Evolutionary conservation across 2,888 invertebrate species (phyloP).

Genomic region (Teinopalpus imperialis): DNA sequence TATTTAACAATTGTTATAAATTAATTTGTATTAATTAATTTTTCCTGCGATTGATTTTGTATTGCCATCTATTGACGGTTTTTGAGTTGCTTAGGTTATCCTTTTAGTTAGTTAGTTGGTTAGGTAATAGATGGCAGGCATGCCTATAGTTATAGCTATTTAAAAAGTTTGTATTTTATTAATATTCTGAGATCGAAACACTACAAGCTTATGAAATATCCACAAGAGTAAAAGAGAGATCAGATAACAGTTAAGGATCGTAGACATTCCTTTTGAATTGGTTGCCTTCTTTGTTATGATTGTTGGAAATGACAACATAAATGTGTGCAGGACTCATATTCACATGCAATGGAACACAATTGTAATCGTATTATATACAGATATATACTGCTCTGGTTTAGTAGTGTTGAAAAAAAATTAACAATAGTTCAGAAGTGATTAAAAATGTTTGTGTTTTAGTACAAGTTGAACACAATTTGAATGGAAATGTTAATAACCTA

Average conservation of each 20-base stretch:
- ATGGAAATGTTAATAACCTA: constrained; percentile 29
- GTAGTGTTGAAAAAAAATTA: constrained; percentile 23
- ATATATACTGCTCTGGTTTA: constrained; percentile 1
- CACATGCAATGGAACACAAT: constrained; percentile 9
- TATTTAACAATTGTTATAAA: no score
- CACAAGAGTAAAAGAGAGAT: constrained; percentile 51
- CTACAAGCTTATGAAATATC: constrained; percentile 5
- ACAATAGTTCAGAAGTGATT: background rate
- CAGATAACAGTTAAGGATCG: constrained; percentile 30
- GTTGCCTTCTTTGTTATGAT: constrained; percentile 32
- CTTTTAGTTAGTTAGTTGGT: no score
- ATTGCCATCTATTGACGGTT: constrained; percentile 45
- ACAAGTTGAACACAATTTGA: background rate
- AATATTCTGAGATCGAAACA: background rate
- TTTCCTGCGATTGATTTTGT: constrained; percentile 40
- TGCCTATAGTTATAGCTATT: constrained; percentile 8
- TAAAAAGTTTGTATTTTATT: constrained; percentile 28
- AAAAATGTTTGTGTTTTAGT: constrained; percentile 3
- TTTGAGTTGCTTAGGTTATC: constrained; percentile 5
- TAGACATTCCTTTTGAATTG: constrained; percentile 26
- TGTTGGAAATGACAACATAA: constrained; percentile 20
- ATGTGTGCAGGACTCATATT: constrained; percentile 15
- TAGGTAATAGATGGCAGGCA: constrained; percentile 34
- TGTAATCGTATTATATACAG: constrained; percentile 2
- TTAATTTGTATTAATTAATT: no score